Base-by-base conservation (phyloP, 2,888 invertebrate species). In the Reticulitermes lucifugus region DNA sequence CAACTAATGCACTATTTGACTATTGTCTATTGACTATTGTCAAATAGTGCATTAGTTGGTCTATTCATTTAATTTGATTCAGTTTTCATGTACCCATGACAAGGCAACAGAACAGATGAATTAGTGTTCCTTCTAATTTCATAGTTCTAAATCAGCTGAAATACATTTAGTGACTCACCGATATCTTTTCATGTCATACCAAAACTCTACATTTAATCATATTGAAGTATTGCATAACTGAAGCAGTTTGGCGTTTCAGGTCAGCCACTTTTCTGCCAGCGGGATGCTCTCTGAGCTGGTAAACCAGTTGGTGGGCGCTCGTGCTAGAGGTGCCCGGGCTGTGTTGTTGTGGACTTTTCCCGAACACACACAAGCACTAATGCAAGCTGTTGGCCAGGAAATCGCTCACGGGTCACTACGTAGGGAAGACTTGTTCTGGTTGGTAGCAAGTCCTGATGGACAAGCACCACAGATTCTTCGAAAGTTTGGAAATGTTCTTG, bases 331-430 rank as follows among this genome's bases (percentile, higher is more conserved):
- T 0, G 88, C 88, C 4, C 84, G 88, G 12, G 89, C 87, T 41
- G 88, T 88, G 46, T 83, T 88, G n/a, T 83, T 88, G n/a, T 88
- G 88, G 87, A 85, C 87, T 41, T 86, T 86, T 18, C 70, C 86
- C 21, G 83, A 85, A 14, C 88, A 88, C 84, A 88, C 87, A 22
- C 85, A 84, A n/a, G 81, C 84, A 12, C 86, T 88, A 43, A 85
- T 88, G 83, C 83, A 79, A 21, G 86, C 88, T n/a, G 86, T 88
- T 18, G 83, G 86, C 55, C 86, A 83, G 46, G 88, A 88, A 35
- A 83, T 86, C 43, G 85, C 87, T 7, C 86, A 85, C 21, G 88
- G 87, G 4, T 85, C 86, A 7, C 79, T 87, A 41, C 71, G 86
- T 29, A 81, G 86, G 59, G 87, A 87, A 65, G 87, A 88, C 65